A percentile compares a stretch with the other conserved stretches of the same genome.
Conservation (phyloP, 1,140 invertebrate species). For the Orius insidiosus region DNA sequence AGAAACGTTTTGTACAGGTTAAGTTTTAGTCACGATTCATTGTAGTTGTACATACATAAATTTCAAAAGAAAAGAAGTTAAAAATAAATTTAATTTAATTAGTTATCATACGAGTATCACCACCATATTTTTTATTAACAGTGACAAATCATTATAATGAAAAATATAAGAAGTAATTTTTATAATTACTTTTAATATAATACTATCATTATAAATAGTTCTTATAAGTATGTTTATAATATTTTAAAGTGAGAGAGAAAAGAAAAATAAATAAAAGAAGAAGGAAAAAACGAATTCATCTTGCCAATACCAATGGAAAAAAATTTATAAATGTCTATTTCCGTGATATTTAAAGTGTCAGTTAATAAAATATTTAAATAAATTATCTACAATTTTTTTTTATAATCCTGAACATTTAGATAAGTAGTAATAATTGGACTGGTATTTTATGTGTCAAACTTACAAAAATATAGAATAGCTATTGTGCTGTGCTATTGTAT, state of each 20-base stretch:
- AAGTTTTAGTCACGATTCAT: constrained; percentile 15
- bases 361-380: constrained; percentile 18
- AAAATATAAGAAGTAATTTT: not conserved
- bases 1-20: constrained; percentile 16
- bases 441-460: too few species aligned
- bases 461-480: too few species aligned
- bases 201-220: constrained; percentile 11
- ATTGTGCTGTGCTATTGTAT: too few species aligned
- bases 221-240: constrained; percentile 16
- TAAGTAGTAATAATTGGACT: too few species aligned
- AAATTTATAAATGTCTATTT: constrained; percentile 18
- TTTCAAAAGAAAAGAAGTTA: constrained; percentile 6
- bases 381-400: too few species aligned
- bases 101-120: constrained; percentile 3
- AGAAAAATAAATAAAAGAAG: too few species aligned
- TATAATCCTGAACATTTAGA: too few species aligned
- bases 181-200: constrained; percentile 4
- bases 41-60: constrained; percentile 16
- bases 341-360: constrained; percentile 18
- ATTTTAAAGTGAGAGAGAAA: too few species aligned
- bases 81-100: constrained; percentile 1
- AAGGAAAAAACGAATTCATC: constrained; percentile 8
- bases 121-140: constrained; percentile 4
- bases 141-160: constrained; percentile 8
- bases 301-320: constrained; percentile 18